Evolutionary conservation across 2,888 invertebrate species (phyloP).

Genomic region (Heliconius sara): DNA sequence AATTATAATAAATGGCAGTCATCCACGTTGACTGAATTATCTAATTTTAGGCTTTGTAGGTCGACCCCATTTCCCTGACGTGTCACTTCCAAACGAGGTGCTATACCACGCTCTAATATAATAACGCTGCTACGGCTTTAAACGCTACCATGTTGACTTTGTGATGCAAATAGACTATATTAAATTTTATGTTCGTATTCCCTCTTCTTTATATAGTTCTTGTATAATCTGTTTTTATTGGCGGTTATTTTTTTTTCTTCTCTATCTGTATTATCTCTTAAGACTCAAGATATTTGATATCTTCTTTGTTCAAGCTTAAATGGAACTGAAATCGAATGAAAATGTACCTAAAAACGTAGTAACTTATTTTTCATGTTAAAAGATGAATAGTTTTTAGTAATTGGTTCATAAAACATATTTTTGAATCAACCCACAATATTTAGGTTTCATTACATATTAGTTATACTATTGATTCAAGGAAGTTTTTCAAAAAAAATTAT

Average conservation of each 20-base stretch:
- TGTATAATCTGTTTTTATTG: neutral
- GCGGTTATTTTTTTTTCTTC: neutral
- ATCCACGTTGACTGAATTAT: neutral
- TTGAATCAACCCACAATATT: too few species aligned
- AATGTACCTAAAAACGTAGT: too few species aligned
- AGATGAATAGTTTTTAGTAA: too few species aligned
- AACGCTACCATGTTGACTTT: neutral
- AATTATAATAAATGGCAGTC: neutral
- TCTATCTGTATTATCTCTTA: neutral
- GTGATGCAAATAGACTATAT: neutral
- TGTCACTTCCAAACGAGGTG: neutral
- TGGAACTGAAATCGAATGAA: too few species aligned
- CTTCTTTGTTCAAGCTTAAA: neutral
- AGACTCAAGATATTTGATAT: neutral
- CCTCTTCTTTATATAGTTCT: neutral
- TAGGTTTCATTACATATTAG: too few species aligned
- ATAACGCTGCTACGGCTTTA: neutral
- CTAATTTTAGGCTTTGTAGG: constrained; percentile 5
- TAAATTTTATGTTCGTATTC: neutral
- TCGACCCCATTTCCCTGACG: too few species aligned
- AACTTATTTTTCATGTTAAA: too few species aligned
- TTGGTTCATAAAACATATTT: too few species aligned
- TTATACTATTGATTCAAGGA: too few species aligned
- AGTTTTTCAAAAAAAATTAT: too few species aligned
- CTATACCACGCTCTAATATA: neutral